phyloP scores from a whole-genome alignment of 2,113 vertebrate species.

The Cariama cristata region DNA sequence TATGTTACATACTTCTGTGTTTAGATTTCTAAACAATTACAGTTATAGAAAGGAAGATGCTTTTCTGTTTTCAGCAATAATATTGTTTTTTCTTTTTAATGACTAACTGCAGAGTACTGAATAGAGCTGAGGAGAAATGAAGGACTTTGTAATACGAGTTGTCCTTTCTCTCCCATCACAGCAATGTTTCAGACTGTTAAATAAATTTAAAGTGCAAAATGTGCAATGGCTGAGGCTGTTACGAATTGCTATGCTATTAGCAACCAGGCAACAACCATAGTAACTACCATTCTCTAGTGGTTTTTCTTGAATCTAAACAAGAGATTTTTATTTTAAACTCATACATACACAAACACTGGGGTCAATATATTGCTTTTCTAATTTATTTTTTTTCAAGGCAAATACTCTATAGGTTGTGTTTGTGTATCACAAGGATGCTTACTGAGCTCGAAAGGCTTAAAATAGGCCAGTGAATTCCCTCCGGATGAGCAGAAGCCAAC shows the following conservation, averaged over 20 bases:
- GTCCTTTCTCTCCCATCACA: neutral
- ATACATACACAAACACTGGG: neutral
- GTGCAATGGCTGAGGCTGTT: neutral
- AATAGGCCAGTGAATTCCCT: neutral
- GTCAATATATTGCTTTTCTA: neutral
- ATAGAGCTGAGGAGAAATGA: neutral
- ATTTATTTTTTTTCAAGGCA: neutral
- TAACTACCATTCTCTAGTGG: neutral
- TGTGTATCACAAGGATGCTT: neutral
- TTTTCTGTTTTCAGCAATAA: neutral
- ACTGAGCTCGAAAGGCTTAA: neutral
- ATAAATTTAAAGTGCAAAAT: neutral
- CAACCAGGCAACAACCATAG: constrained; percentile 22
- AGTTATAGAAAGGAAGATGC: neutral
- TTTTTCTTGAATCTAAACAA: constrained; percentile 17
- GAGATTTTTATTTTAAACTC: neutral
- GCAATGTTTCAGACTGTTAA: constrained; percentile 1
- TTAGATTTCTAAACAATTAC: neutral
- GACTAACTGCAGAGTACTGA: neutral
- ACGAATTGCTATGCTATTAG: neutral
- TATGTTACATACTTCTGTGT: neutral
- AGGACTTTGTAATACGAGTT: neutral
- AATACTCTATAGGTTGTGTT: neutral
- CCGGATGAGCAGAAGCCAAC: neutral
- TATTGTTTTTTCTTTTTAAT: neutral